Base-by-base conservation (phyloP, 2,113 vertebrate species). In the Motacilla tschutschensis region DNA sequence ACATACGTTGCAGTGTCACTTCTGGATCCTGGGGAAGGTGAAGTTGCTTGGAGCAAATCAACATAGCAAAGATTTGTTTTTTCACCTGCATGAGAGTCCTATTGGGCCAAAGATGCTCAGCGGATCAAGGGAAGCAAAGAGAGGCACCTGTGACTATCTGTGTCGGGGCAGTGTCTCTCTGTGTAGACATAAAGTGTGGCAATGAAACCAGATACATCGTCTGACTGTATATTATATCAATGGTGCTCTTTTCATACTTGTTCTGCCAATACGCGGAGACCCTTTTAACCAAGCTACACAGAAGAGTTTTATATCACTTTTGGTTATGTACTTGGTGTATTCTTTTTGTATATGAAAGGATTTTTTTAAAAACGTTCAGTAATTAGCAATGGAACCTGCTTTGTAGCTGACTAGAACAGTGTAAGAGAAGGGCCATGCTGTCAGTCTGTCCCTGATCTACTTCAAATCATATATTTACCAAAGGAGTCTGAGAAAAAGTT, bases 231-330 rank as follows among this genome's bases (percentile, higher is more conserved):
- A 87, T 89, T 93, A 41, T 93, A 92, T 95, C 90, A 91, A 95
- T 87, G 95, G 95, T 96, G 95, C 95, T 96, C 93, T 96, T 95
- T 96, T 96, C 95, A 94, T 96, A 96, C 91, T 95, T 92, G 92
- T 95, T 89, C 95, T 96, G 86, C 94, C 87, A 90, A 93, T 92
- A 92, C 15, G 87, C 80, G 65, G 85, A 93, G 90, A 95, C 90
- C 92, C 90, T 94, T 95, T 96, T 95, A 94, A 94, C 87, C 73
- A 85, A 94, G 95, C 95, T 95, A 92, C 93, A 90, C 90, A 90
- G 91, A 95, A 90, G 84, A 91, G 92, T 94, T 96, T 95, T 95
- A 92, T 96, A 96, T 92, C 91, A 71, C 93, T 95, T 95, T 94
- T 91, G 94, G 92, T 95, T 94, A 91, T 90, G 87, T 93, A 93